Conservation (phyloP, 2,888 invertebrate genomes). For the Hipparchia semele region DNA sequence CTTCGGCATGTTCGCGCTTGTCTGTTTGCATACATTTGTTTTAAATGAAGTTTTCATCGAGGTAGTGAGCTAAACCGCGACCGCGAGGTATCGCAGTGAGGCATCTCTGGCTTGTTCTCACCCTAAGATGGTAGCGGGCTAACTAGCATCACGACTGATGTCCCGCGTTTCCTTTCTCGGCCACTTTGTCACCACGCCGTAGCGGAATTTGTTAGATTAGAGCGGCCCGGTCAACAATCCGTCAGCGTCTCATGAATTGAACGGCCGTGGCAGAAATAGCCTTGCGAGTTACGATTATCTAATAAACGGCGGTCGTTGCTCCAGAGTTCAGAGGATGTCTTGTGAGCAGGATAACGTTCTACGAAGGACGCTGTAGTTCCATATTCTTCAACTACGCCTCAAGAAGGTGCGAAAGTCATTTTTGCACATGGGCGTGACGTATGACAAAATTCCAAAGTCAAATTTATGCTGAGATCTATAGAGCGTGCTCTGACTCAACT, state of each 20-base stretch:
- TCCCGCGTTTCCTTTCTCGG: slow-evolving; percentile 7
- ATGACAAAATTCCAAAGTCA: too few relatives aligned
- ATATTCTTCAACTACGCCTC: background rate
- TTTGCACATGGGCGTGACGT: too few relatives aligned
- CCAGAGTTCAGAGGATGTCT: slow-evolving; percentile 24
- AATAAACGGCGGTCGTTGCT: slow-evolving; percentile 47
- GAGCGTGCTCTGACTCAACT: too few relatives aligned
- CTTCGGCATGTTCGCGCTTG: too few relatives aligned
- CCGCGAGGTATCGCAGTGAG: too few relatives aligned
- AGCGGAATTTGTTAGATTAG: slow-evolving; percentile 34
- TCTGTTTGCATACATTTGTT: too few relatives aligned
- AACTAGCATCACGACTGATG: background rate
- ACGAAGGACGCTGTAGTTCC: background rate
- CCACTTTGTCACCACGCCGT: slow-evolving; percentile 29
- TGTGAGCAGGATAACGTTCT: background rate
- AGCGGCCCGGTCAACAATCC: slow-evolving; percentile 32
- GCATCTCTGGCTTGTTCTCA: too few relatives aligned
- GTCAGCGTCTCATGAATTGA: slow-evolving; percentile 33
- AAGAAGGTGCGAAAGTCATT: too few relatives aligned
- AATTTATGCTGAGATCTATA: too few relatives aligned
- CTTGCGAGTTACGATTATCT: slow-evolving; percentile 45
- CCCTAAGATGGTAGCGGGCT: too few relatives aligned
- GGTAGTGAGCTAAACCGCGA: too few relatives aligned
- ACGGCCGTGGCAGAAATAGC: slow-evolving; percentile 37
- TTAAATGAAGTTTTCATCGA: too few relatives aligned